phyloP scores from a whole-genome alignment of 2,888 invertebrate genomes.

The Agriopis marginaria region DNA sequence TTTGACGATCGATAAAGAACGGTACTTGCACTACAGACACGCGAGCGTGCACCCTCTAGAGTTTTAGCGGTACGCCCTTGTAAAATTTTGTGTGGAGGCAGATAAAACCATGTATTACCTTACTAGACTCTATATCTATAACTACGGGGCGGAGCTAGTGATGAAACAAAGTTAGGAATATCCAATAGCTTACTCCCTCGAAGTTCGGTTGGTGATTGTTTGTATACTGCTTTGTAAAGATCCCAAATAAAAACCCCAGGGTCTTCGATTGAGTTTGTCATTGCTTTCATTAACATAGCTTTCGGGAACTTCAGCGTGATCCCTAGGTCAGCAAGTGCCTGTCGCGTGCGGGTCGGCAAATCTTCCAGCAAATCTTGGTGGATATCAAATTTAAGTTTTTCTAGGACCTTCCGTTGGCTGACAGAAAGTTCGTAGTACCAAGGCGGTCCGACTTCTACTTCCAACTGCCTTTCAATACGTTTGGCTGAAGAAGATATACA shows the following conservation, averaged over 20 bases:
- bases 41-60: too few relatives aligned
- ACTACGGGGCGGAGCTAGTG: too few relatives aligned
- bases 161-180: too few relatives aligned
- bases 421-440: conserved; percentile 75
- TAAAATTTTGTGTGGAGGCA: too few relatives aligned
- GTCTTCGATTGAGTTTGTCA: conserved; percentile 66
- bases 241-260: conserved; percentile 80
- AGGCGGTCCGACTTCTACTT: conserved; percentile 66
- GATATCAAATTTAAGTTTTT: conserved; percentile 62
- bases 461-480: conserved; percentile 58
- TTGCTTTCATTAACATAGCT: conserved; percentile 64
- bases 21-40: too few relatives aligned
- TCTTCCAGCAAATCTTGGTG: conserved; percentile 78
- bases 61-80: too few relatives aligned
- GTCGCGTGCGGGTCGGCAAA: conserved; percentile 64
- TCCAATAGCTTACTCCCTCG: conserved; percentile 54
- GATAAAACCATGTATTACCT: too few relatives aligned
- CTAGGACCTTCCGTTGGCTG: conserved; percentile 64
- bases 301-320: conserved; percentile 64
- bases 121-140: too few relatives aligned
- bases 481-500: conserved; percentile 51
- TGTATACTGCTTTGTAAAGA: conserved; percentile 69
- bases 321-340: conserved; percentile 68
- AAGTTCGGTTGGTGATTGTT: conserved; percentile 66
- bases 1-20: too few relatives aligned